Percentiles rank a stretch among this genome's conserved stretches.
Evolutionary conservation across 2,888 invertebrate species (phyloP).

Genomic region (Lordiphosa andalusiaca): DNA sequence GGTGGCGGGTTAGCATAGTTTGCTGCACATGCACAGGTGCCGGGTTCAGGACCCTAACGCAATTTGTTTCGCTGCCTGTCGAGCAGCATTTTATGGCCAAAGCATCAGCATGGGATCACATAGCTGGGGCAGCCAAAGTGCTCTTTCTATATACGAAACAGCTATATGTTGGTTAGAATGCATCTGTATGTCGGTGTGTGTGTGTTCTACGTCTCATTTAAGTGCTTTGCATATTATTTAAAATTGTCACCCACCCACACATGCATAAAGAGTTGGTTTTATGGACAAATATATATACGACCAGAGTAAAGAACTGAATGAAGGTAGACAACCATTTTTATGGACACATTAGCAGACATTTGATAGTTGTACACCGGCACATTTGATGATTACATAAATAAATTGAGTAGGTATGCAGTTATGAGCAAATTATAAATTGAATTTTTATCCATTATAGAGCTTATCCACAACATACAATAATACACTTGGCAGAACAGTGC

Average conservation of each 20-base stretch:
- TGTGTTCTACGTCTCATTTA: slow-evolving; percentile 34
- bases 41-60: slow-evolving; percentile 64
- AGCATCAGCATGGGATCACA: slow-evolving; percentile 25
- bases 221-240: slow-evolving; percentile 57
- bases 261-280: no score
- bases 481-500: no score
- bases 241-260: slow-evolving; percentile 4
- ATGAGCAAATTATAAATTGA: no score
- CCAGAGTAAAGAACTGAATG: no score
- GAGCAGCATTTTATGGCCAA: slow-evolving; percentile 56
- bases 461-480: no score
- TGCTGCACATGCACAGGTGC: slow-evolving; percentile 53
- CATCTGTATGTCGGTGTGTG: slow-evolving; percentile 8
- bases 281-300: no score
- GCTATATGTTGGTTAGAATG: not conserved
- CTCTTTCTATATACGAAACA: slow-evolving; percentile 2
- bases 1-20: slow-evolving; percentile 7
- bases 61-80: slow-evolving; percentile 67
- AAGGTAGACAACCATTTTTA: no score
- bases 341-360: no score
- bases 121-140: slow-evolving; percentile 22
- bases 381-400: no score
- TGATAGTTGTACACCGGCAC: no score
- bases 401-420: no score
- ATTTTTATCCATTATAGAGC: no score